Conservation (phyloP, 2,797 vertebrate species). For the Brachyalestes nurse region DNA sequence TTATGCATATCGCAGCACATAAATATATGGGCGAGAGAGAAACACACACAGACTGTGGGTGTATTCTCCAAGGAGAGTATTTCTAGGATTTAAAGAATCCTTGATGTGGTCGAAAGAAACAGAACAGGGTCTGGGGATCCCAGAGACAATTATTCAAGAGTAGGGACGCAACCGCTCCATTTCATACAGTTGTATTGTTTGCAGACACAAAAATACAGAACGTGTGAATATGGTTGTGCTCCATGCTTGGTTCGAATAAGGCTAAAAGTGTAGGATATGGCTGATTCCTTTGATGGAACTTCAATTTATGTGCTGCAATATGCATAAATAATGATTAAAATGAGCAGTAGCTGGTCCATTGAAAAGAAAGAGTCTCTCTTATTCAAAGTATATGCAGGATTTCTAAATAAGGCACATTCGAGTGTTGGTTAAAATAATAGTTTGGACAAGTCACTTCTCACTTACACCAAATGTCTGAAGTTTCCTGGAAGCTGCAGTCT, state of each 20-base stretch:
- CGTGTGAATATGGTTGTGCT: neutral
- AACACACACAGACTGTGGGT: no score
- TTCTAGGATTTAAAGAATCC: conserved; percentile 11
- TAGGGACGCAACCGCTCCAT: neutral
- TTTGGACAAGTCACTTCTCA: neutral
- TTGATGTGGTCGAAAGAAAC: neutral
- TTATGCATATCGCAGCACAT: neutral
- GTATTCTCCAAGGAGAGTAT: conserved; percentile 7
- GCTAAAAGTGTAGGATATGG: neutral
- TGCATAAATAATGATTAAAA: no score
- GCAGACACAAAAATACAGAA: neutral
- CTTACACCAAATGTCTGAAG: neutral
- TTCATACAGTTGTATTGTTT: neutral
- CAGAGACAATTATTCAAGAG: conserved; percentile 13
- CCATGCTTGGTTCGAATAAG: neutral
- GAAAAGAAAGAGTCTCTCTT: no score
- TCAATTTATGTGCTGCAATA: no score
- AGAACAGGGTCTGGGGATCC: neutral
- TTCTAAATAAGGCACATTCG: no score
- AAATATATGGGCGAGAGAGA: neutral
- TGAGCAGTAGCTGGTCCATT: no score
- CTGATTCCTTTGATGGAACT: neutral
- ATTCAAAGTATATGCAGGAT: no score
- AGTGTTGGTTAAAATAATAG: neutral
- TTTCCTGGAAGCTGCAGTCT: neutral